A percentile compares a stretch with the other conserved stretches of the same genome.
These are phyloP conservation scores for Leptinotarsa lineolata DNA, from an alignment of 1,140 invertebrate species.

Conservation along the genomic window DNA sequence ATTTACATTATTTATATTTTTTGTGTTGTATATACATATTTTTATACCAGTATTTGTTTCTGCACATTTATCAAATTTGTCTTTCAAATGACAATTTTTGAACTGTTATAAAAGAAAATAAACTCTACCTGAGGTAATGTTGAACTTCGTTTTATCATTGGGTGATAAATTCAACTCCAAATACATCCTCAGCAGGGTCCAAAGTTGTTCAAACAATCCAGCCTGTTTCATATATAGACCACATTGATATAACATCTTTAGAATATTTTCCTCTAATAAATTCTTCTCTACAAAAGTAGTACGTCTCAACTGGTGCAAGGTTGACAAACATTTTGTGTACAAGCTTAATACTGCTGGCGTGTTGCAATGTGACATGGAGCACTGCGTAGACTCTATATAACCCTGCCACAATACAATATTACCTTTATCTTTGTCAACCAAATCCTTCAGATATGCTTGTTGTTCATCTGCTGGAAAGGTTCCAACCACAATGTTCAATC, in stretches of 20 bases:
- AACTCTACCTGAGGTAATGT: slow-evolving; percentile 49
- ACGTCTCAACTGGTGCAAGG: slow-evolving; percentile 58
- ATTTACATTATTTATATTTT: too few relatives aligned
- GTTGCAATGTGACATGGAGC: slow-evolving; percentile 65
- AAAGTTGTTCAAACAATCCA: slow-evolving; percentile 68
- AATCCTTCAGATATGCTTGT: slow-evolving; percentile 54
- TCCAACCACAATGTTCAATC: slow-evolving; percentile 59
- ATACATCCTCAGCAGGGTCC: slow-evolving; percentile 65
- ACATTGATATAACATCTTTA: slow-evolving; percentile 63
- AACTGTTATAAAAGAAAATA: too few relatives aligned
- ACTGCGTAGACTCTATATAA: slow-evolving; percentile 62
- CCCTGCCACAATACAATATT: slow-evolving; percentile 65
- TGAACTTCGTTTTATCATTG: slow-evolving; percentile 52
- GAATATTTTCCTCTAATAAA: slow-evolving; percentile 56
- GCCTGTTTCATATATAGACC: slow-evolving; percentile 69
- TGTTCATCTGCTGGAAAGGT: slow-evolving; percentile 63
- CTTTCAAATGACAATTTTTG: too few relatives aligned
- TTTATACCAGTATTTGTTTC: too few relatives aligned
- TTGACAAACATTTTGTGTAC: slow-evolving; percentile 62
- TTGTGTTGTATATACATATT: too few relatives aligned
- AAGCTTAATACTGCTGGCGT: slow-evolving; percentile 61
- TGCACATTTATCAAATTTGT: too few relatives aligned
- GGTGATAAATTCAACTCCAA: slow-evolving; percentile 63
- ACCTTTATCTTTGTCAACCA: slow-evolving; percentile 60
- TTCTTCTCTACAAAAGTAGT: slow-evolving; percentile 46